Percentiles rank a stretch among this genome's conserved stretches.
These are phyloP conservation scores for Dexiosoma caninum DNA, from an alignment of 2,888 invertebrate species.

Conservation along the genomic window DNA sequence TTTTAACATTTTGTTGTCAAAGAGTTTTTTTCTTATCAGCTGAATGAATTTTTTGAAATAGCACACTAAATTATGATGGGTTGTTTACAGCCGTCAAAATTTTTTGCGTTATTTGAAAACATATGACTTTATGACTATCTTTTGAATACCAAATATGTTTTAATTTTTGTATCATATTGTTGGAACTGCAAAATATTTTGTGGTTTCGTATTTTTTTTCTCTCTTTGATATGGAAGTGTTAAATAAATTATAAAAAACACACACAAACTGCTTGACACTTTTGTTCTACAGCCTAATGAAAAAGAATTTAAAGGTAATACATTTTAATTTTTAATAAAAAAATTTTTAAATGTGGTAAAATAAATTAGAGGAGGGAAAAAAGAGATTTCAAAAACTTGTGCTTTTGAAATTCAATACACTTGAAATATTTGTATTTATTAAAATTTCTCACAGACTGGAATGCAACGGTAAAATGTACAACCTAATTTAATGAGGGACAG, in stretches of 20 bases:
- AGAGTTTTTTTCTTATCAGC: no score
- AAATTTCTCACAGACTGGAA: not conserved
- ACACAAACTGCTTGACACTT: conserved; percentile 23
- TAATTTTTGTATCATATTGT: not conserved
- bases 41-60: no score
- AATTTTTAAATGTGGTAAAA: not conserved
- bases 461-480: not conserved
- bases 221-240: not conserved
- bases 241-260: not conserved
- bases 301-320: not conserved
- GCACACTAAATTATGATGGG: no score
- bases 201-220: not conserved
- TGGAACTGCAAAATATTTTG: not conserved
- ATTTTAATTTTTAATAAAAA: not conserved
- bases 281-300: not conserved
- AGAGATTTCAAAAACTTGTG: not conserved
- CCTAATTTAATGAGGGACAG: no score
- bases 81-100: no score
- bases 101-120: no score
- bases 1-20: no score
- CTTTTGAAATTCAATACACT: not conserved
- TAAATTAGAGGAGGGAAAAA: not conserved
- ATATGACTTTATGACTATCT: no score
- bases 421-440: not conserved
- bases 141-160: no score